phyloP scores from a whole-genome alignment of 2,113 vertebrate species.

The Reinhardtius hippoglossoides region DNA sequence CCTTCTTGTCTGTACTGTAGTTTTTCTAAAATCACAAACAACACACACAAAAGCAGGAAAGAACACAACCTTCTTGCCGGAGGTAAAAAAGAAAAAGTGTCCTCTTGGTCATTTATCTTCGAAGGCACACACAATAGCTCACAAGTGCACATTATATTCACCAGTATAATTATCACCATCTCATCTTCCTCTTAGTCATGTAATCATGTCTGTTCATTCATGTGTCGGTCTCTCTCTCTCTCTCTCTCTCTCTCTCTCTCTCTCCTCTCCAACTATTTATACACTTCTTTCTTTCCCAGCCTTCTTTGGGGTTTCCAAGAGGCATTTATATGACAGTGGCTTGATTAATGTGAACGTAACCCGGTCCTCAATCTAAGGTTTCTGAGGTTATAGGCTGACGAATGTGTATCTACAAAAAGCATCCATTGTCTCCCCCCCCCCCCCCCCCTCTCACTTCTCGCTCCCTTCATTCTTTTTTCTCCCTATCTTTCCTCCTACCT shows the following conservation, averaged over 20 bases:
- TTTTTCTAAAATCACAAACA: too few species aligned
- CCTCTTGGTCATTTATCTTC: too few species aligned
- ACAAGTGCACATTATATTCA: too few species aligned
- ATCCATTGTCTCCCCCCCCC: background rate
- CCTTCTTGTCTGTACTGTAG: too few species aligned
- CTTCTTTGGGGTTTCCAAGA: background rate
- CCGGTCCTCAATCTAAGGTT: background rate
- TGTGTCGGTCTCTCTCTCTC: background rate
- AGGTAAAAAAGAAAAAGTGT: too few species aligned
- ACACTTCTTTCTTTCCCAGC: background rate
- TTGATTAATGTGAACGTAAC: background rate
- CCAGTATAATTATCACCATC: background rate
- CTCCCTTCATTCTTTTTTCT: background rate
- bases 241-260: background rate
- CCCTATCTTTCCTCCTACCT: conserved; percentile 2
- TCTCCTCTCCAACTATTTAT: background rate
- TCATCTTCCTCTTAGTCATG: background rate
- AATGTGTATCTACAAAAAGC: background rate
- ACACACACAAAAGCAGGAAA: too few species aligned
- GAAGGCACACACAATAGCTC: too few species aligned
- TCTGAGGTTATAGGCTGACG: background rate
- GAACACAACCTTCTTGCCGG: too few species aligned
- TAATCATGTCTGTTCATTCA: conserved; percentile 20
- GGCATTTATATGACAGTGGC: background rate
- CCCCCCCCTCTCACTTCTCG: background rate